Evolutionary conservation across 2,113 vertebrate species (phyloP).

Genomic region (Aix galericulata): DNA sequence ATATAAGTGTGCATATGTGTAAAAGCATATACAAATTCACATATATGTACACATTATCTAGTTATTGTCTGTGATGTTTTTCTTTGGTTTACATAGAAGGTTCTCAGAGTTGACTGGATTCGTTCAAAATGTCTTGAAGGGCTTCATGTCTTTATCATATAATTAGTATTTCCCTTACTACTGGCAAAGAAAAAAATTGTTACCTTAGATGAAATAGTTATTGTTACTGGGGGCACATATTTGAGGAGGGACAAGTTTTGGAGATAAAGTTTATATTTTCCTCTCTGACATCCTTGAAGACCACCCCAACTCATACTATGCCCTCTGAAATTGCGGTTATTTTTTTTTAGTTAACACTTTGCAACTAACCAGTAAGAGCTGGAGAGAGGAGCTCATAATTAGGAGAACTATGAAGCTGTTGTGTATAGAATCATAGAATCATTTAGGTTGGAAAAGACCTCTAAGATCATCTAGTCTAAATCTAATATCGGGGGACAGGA

Average conservation of each 20-base stretch:
- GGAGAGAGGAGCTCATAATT: background rate
- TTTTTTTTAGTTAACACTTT: background rate
- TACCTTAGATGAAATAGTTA: background rate
- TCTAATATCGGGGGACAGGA: background rate
- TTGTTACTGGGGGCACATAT: background rate
- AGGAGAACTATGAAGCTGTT: background rate
- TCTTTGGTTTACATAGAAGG: background rate
- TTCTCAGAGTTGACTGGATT: background rate
- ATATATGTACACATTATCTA: background rate
- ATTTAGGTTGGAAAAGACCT: no score
- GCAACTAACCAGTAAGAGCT: background rate
- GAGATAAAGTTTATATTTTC: background rate
- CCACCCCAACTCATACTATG: background rate
- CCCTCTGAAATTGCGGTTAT: background rate
- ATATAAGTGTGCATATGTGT: background rate
- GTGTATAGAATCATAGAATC: no score
- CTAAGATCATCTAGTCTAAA: no score
- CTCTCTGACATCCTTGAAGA: background rate
- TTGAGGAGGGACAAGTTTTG: background rate
- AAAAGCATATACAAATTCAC: rapidly evolving
- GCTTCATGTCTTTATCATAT: background rate
- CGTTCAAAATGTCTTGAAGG: background rate
- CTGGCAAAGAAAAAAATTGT: background rate
- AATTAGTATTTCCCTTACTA: background rate
- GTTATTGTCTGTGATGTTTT: rapidly evolving